These are phyloP conservation scores for Stictocephala bisonia DNA, from an alignment of 2,888 invertebrate genomes.

Conservation along the genomic window DNA sequence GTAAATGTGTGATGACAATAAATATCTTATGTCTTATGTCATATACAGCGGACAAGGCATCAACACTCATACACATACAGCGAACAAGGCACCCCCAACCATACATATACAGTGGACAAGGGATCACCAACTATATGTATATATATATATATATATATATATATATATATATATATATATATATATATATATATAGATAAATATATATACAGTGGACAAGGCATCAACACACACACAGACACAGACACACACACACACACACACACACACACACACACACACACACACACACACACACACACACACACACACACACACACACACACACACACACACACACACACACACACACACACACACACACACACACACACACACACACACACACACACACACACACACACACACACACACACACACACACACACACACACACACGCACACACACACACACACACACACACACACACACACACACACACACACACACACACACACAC, in stretches of 20 bases:
- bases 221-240: background rate
- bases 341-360: constrained; percentile 13
- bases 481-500: too few species aligned
- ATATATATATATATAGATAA: too few species aligned
- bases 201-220: too few species aligned
- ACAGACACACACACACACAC: background rate
- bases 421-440: constrained; percentile 10
- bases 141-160: too few species aligned
- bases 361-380: constrained; percentile 13
- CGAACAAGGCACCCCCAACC: too few species aligned
- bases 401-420: background rate
- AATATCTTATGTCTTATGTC: too few species aligned
- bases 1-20: too few species aligned
- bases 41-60: too few species aligned
- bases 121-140: too few species aligned
- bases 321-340: constrained; percentile 13
- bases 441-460: background rate
- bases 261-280: background rate
- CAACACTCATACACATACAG: too few species aligned
- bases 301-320: constrained; percentile 13
- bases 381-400: background rate
- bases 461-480: too few species aligned
- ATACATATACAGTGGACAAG: too few species aligned
- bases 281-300: constrained; percentile 6
- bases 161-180: background rate